phyloP scores from a whole-genome alignment of 2,113 vertebrate genomes.

The Scortum barcoo region DNA sequence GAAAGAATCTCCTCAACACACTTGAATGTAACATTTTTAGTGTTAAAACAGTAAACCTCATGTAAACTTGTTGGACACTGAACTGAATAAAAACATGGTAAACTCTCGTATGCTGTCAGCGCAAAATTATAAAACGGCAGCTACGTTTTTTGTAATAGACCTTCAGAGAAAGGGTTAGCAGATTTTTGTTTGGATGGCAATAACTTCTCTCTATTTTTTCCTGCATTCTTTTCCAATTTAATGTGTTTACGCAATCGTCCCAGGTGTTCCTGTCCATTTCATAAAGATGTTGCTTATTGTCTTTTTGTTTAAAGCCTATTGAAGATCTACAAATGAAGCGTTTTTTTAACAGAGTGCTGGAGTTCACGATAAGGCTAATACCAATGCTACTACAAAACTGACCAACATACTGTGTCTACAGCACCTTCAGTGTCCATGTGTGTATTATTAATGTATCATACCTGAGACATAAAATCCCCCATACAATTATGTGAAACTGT shows the following conservation, averaged over 20 bases:
- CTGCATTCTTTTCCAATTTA: not conserved
- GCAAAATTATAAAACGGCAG: not conserved
- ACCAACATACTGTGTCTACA: slow-evolving; percentile 13
- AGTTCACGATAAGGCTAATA: not conserved
- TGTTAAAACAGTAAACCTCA: not conserved
- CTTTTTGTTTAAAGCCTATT: not conserved
- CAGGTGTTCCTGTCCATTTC: not conserved
- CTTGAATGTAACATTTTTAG: not conserved
- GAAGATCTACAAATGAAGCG: not conserved
- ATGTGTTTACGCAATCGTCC: not conserved
- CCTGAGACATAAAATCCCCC: slow-evolving; percentile 68
- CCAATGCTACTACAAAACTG: slow-evolving; percentile 12
- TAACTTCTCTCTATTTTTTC: not conserved
- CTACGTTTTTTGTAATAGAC: not conserved
- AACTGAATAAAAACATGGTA: not conserved
- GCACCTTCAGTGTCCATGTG: slow-evolving; percentile 41
- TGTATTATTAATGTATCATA: slow-evolving; percentile 45
- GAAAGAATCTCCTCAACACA: not conserved
- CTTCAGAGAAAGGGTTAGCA: not conserved
- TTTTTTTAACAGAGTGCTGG: not conserved
- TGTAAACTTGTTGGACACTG: not conserved
- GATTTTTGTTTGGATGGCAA: not conserved
- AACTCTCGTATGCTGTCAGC: not conserved
- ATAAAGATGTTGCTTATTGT: not conserved
- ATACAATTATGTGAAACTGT: slow-evolving; percentile 30